Conservation (phyloP, 2,113 vertebrate genomes). For the Egretta garzetta region DNA sequence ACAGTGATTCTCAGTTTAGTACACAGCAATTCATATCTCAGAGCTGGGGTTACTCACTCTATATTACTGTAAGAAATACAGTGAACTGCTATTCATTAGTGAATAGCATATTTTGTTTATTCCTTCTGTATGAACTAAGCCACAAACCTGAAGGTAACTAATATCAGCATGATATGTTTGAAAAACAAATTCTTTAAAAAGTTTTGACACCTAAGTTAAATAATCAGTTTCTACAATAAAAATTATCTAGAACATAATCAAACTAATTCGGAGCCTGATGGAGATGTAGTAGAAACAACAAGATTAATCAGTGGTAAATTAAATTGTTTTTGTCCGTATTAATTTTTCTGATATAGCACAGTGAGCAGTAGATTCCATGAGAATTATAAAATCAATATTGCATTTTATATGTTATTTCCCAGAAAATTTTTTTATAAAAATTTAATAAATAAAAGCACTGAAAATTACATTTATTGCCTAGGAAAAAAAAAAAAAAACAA, state of each 20-base stretch:
- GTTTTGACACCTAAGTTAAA: background rate
- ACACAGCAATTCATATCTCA: background rate
- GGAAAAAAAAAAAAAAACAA: background rate
- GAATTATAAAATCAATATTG: background rate
- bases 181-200: background rate
- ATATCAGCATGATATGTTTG: background rate
- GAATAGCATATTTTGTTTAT: background rate
- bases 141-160: background rate
- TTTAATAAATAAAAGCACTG: background rate
- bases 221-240: background rate
- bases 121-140: background rate
- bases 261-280: background rate
- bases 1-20: background rate
- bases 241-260: background rate
- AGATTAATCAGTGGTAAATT: background rate
- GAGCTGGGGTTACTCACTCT: background rate
- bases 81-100: background rate
- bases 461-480: background rate
- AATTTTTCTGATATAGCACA: background rate
- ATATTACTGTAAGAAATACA: background rate
- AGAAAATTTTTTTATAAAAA: background rate
- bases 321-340: background rate
- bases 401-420: background rate
- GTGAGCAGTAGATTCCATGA: background rate
- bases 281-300: background rate